Evolutionary conservation across 2,797 vertebrate genomes (phyloP).

Genomic region (Pristis pectinata): DNA sequence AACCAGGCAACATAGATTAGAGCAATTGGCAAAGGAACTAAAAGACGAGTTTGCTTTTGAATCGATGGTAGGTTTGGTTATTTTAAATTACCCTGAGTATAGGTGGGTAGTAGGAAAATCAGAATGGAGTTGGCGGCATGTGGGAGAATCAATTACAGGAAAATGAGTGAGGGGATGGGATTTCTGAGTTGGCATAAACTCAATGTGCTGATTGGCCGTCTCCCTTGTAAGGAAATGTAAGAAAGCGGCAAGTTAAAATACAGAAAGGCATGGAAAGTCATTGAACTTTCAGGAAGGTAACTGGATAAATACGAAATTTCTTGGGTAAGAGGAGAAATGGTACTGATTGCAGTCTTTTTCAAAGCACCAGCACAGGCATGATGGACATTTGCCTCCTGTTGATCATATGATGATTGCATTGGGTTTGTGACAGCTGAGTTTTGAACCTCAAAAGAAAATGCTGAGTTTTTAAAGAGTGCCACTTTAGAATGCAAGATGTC

Average conservation of each 20-base stretch:
- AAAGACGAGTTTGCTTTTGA: too few species aligned
- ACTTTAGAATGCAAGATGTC: slow-evolving; percentile 22
- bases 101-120: too few species aligned
- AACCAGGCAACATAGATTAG: neutral
- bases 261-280: neutral
- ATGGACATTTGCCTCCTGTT: neutral
- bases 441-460: neutral
- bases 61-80: too few species aligned
- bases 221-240: too few species aligned
- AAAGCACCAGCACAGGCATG: neutral
- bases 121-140: too few species aligned
- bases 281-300: neutral
- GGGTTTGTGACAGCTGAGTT: neutral
- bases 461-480: neutral
- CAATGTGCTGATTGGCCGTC: too few species aligned
- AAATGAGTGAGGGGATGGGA: too few species aligned
- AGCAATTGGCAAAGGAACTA: neutral
- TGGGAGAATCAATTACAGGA: too few species aligned
- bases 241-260: too few species aligned
- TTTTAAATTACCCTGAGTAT: too few species aligned
- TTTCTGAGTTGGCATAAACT: too few species aligned
- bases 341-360: neutral
- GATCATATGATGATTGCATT: neutral
- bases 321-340: neutral
- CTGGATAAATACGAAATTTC: neutral